A percentile compares a stretch with the other conserved stretches of the same genome.
These are phyloP conservation scores for Tetranychus truncatus DNA, from an alignment of 2,888 invertebrate genomes.

Conservation along the genomic window DNA sequence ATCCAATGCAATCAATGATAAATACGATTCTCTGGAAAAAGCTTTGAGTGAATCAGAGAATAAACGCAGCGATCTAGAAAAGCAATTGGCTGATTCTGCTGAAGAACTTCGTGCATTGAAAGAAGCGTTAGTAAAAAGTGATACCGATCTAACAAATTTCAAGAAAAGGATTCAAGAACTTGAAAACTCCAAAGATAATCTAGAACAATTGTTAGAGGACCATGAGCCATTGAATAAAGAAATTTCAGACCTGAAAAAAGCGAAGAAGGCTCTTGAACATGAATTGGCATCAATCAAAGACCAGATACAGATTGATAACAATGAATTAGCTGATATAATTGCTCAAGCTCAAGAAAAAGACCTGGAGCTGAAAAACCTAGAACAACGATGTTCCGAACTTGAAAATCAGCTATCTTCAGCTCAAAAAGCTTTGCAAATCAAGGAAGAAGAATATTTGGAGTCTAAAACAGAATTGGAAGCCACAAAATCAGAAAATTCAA, in stretches of 20 bases:
- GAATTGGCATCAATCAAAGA: slow-evolving; percentile 10
- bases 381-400: not conserved
- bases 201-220: not conserved
- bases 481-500: not conserved
- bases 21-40: too few species aligned
- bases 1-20: too few species aligned
- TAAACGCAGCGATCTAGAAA: too few species aligned
- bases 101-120: too few species aligned
- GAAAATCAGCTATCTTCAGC: not conserved
- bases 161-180: too few species aligned
- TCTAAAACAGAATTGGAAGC: not conserved
- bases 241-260: slow-evolving; percentile 4
- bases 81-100: too few species aligned
- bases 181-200: not conserved
- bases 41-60: too few species aligned
- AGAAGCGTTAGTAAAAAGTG: too few species aligned
- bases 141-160: too few species aligned
- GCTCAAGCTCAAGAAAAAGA: not conserved
- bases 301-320: not conserved
- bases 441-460: not conserved
- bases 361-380: not conserved
- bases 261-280: slow-evolving; percentile 9
- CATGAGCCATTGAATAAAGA: not conserved
- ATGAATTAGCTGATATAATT: not conserved
- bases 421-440: not conserved